Conservation (phyloP, 2,797 vertebrate species). For the Prunella strophiata region DNA sequence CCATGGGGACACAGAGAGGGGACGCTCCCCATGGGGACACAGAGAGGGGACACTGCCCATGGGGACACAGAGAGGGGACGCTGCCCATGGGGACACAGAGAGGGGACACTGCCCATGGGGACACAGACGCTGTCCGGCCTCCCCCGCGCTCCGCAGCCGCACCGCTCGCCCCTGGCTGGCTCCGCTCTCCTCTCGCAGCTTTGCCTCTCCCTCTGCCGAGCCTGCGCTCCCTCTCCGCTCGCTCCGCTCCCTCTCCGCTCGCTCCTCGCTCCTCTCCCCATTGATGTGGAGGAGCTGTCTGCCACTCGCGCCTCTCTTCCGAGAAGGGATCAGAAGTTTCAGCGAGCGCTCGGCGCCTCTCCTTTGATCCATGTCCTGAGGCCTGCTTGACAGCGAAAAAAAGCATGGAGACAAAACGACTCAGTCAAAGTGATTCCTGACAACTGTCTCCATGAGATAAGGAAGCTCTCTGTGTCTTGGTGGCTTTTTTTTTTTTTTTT, state of each 20-base stretch:
- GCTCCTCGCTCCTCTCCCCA: constrained; percentile 19
- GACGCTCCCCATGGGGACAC: too few species aligned
- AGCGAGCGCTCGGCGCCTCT: constrained; percentile 84
- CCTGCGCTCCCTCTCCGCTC: constrained; percentile 37
- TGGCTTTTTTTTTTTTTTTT: background rate
- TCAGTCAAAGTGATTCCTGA: constrained; percentile 95
- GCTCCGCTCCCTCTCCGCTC: constrained; percentile 56
- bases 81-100: background rate
- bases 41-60: background rate
- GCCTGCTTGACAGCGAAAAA: constrained; percentile 91
- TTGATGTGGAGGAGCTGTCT: constrained; percentile 83
- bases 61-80: background rate
- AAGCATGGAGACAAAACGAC: constrained; percentile 88
- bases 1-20: background rate
- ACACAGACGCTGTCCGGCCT: background rate
- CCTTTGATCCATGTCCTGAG: constrained; percentile 99
- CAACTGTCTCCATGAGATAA: constrained; percentile 99
- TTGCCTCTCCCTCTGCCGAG: background rate
- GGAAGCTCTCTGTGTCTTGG: constrained; percentile 79
- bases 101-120: background rate
- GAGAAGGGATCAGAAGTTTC: constrained; percentile 90
- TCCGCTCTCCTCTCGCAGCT: background rate
- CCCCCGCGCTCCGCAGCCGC: background rate
- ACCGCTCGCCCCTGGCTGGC: background rate
- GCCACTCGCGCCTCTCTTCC: constrained; percentile 80